phyloP scores from a whole-genome alignment of 2,888 invertebrate species.

The Tenthredo distinguenda region DNA sequence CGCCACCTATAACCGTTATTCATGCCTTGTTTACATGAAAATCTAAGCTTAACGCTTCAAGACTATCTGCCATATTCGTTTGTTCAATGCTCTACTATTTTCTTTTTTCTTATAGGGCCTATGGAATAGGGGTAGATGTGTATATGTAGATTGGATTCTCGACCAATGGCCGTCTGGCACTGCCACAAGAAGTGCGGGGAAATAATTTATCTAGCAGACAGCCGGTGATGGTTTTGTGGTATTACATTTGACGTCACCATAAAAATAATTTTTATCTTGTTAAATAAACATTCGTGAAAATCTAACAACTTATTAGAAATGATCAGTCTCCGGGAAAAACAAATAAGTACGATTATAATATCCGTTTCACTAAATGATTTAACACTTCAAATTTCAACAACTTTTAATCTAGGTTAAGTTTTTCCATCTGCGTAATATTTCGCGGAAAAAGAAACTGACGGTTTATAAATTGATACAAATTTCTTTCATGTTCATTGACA shows the following conservation, averaged over 20 bases:
- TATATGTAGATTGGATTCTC: too few relatives aligned
- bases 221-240: slow-evolving; percentile 31
- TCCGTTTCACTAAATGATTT: background rate
- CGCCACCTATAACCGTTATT: slow-evolving; percentile 21
- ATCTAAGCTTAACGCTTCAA: background rate
- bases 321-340: slow-evolving; percentile 86
- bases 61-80: background rate
- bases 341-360: slow-evolving; percentile 82
- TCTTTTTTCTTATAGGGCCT: background rate
- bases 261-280: slow-evolving; percentile 10
- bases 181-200: background rate
- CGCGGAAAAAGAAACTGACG: slow-evolving; percentile 15
- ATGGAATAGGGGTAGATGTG: too few relatives aligned
- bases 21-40: slow-evolving; percentile 4
- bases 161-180: background rate
- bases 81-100: background rate
- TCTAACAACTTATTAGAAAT: slow-evolving; percentile 76
- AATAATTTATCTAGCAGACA: slow-evolving; percentile 35
- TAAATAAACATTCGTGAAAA: slow-evolving; percentile 35
- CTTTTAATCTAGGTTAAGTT: slow-evolving; percentile 36
- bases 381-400: background rate
- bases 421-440: slow-evolving; percentile 23
- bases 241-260: slow-evolving; percentile 43
- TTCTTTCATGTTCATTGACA: slow-evolving; percentile 41
- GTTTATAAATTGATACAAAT: slow-evolving; percentile 58